Conservation (phyloP, 2,888 invertebrate genomes). For the Rhingia campestris region DNA sequence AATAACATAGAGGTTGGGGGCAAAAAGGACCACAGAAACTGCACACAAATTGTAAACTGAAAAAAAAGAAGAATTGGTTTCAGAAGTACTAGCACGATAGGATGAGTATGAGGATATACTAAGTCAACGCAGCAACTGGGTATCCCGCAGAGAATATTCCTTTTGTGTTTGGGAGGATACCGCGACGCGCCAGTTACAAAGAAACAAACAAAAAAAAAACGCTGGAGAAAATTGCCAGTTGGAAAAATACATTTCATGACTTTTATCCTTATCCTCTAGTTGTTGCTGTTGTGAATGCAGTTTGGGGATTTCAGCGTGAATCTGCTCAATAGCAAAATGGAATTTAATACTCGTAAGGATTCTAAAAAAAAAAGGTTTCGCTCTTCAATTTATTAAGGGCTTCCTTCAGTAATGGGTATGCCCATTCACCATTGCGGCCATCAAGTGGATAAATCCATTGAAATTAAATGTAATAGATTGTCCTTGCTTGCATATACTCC, state of each 20-base stretch:
- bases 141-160: conserved; percentile 59
- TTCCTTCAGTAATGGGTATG: conserved; percentile 14
- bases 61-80: conserved; percentile 30
- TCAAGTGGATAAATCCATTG: conserved; percentile 63
- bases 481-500: conserved; percentile 53
- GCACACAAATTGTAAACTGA: conserved; percentile 34
- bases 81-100: conserved; percentile 5
- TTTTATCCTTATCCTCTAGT: conserved; percentile 40
- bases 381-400: conserved; percentile 47
- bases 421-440: conserved; percentile 18
- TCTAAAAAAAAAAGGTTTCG: conserved; percentile 30
- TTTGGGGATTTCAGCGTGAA: conserved; percentile 38
- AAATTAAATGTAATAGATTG: conserved; percentile 63
- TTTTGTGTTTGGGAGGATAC: conserved; percentile 43
- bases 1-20: conserved; percentile 20
- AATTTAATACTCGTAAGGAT: conserved; percentile 42
- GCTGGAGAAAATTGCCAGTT: conserved; percentile 71
- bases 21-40: conserved; percentile 11
- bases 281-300: conserved; percentile 58
- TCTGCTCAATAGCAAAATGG: conserved; percentile 26
- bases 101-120: not conserved
- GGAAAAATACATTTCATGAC: conserved; percentile 70
- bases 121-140: conserved; percentile 27
- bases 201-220: conserved; percentile 27
- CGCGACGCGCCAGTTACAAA: conserved; percentile 45